Evolutionary conservation across 2,797 vertebrate species (phyloP).

Genomic region (Linurgus olivaceus): DNA sequence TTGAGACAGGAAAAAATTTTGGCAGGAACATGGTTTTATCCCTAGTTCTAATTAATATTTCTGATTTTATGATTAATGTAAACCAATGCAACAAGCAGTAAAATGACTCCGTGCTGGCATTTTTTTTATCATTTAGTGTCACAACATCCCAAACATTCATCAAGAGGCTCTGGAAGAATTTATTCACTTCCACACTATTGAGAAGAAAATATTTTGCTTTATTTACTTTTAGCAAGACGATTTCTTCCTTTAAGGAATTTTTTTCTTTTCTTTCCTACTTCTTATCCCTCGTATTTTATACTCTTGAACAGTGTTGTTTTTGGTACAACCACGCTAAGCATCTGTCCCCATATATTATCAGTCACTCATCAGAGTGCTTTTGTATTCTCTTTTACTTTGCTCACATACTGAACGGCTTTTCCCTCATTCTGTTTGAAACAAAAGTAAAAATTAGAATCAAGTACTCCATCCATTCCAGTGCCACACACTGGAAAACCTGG

Average conservation of each 20-base stretch:
- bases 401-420: neutral
- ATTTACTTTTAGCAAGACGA: neutral
- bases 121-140: neutral
- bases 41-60: neutral
- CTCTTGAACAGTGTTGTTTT: neutral
- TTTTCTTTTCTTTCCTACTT: neutral
- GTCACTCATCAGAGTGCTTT: neutral
- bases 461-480: neutral
- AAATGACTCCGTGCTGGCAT: neutral
- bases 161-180: neutral
- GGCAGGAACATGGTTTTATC: neutral
- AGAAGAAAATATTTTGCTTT: neutral
- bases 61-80: neutral
- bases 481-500: neutral
- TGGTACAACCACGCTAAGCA: neutral
- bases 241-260: neutral
- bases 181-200: neutral
- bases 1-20: neutral
- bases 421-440: neutral
- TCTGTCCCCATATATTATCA: neutral
- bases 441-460: neutral
- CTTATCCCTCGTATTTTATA: neutral
- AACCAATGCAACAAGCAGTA: neutral
- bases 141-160: neutral
- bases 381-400: neutral